Conservation (phyloP, 2,888 invertebrate genomes). For the Rhagonycha fulva region DNA sequence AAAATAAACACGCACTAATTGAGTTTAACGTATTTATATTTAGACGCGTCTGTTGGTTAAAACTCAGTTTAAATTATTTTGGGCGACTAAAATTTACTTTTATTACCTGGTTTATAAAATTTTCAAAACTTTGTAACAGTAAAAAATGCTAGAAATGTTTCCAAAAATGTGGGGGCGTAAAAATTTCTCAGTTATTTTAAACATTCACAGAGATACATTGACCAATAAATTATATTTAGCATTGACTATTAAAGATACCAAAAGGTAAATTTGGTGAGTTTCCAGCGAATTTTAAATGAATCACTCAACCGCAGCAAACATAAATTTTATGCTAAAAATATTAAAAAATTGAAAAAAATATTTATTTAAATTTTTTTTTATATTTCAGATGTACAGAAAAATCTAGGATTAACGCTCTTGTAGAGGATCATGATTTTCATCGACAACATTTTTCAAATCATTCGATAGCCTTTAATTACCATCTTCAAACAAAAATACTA, state of each 20-base stretch:
- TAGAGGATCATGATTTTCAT: background rate
- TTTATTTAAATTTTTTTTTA: background rate
- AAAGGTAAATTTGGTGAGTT: conserved; percentile 16
- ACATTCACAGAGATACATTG: conserved; percentile 8
- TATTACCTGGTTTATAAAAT: conserved; percentile 1
- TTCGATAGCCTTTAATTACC: background rate
- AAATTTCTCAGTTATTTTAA: conserved; percentile 7
- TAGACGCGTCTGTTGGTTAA: conserved; percentile 15
- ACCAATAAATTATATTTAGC: conserved; percentile 15
- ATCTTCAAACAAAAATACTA: background rate
- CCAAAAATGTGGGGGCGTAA: background rate
- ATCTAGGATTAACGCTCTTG: conserved; percentile 12
- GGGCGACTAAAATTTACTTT: conserved; percentile 7
- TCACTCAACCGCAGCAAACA: background rate
- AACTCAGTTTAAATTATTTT: conserved; percentile 13
- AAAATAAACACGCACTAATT: conserved; percentile 21
- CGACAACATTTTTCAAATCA: background rate
- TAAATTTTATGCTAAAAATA: background rate
- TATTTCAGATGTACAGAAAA: conserved; percentile 17
- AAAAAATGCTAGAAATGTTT: background rate
- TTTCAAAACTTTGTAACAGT: background rate
- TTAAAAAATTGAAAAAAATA: background rate
- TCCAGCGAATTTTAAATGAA: conserved; percentile 9
- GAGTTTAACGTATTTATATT: conserved; percentile 14
- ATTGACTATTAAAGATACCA: conserved; percentile 1